A percentile compares a stretch with the other conserved stretches of the same genome.
phyloP scores from a whole-genome alignment of 2,888 invertebrate species.

The Tetragonisca angustula region DNA sequence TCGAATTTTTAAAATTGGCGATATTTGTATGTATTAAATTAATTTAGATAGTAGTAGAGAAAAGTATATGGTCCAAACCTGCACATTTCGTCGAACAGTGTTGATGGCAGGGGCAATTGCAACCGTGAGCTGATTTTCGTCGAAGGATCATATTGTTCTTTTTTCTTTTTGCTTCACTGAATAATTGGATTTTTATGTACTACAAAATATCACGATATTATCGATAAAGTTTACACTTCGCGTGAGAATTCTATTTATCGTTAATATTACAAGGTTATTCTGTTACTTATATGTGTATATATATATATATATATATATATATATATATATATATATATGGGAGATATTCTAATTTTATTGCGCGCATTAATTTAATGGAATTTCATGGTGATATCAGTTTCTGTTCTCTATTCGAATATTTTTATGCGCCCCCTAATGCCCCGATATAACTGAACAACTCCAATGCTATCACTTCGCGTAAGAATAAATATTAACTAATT shows the following conservation, averaged over 20 bases:
- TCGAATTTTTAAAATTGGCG: neutral
- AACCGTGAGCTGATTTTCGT: constrained; percentile 76
- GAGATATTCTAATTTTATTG: constrained; percentile 13
- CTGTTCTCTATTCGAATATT: constrained; percentile 9
- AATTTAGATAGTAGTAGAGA: neutral
- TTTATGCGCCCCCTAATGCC: constrained; percentile 5
- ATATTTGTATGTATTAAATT: neutral
- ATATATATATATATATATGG: constrained; percentile 1
- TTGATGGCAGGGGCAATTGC: constrained; percentile 82
- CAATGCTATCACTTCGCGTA: constrained; percentile 22
- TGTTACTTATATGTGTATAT: constrained; percentile 10
- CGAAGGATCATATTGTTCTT: constrained; percentile 73
- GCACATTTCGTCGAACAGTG: constrained; percentile 81
- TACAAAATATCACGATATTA: constrained; percentile 20
- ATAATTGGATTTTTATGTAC: constrained; percentile 1
- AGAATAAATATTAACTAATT: constrained; percentile 3
- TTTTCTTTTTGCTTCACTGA: constrained; percentile 33
- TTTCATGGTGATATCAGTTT: constrained; percentile 16
- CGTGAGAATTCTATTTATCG: neutral
- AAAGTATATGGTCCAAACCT: constrained; percentile 73
- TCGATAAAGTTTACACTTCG: constrained; percentile 15
- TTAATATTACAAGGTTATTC: neutral
- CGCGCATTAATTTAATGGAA: constrained; percentile 5
- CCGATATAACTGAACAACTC: neutral
- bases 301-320: neutral